These are phyloP conservation scores for Acanthococcus lagerstroemiae DNA, from an alignment of 2,888 invertebrate genomes.

Conservation along the genomic window DNA sequence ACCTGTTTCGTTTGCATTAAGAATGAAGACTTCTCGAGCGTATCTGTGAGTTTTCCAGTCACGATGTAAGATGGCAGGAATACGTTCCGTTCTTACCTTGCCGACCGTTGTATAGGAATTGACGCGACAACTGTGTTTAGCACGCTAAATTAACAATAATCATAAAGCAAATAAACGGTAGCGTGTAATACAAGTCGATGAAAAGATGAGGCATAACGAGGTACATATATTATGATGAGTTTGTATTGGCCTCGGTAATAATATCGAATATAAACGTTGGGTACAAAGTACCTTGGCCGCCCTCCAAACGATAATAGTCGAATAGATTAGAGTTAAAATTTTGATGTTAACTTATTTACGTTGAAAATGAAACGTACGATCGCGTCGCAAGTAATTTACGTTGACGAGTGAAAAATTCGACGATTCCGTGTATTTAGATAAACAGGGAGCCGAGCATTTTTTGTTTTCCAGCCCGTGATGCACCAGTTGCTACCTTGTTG, in stretches of 20 bases:
- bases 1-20: no score
- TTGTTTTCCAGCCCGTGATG: no score
- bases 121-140: no score
- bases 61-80: no score
- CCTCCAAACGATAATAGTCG: constrained; percentile 21
- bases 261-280: neutral
- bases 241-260: neutral
- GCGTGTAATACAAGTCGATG: neutral
- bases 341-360: constrained; percentile 23
- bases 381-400: constrained; percentile 1
- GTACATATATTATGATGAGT: neutral
- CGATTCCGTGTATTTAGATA: neutral
- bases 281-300: constrained; percentile 24
- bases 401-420: constrained; percentile 3
- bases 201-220: neutral
- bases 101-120: no score
- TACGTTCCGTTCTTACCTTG: no score
- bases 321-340: constrained; percentile 24
- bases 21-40: no score
- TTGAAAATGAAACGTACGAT: neutral
- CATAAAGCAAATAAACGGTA: no score
- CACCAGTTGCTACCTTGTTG: neutral
- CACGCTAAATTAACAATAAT: no score
- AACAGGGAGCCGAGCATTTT: neutral
- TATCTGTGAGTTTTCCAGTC: no score